Evolutionary conservation across 2,888 invertebrate genomes (phyloP), one percentile per base, ranked within the genome.

Genomic region (Linyphia triangularis): DNA sequence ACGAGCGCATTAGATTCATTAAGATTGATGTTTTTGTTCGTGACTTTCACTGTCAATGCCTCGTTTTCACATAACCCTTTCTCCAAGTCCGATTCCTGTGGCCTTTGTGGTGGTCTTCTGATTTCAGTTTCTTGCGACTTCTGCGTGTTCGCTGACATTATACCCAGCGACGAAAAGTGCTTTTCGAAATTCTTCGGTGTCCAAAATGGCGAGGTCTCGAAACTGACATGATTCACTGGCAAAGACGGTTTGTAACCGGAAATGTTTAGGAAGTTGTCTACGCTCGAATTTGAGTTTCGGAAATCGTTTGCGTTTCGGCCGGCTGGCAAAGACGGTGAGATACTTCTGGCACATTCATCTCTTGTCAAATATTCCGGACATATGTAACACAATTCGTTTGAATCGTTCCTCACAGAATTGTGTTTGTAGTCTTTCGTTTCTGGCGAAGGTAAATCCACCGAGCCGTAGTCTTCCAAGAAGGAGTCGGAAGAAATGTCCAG

Each of bases 401-500:
- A 37, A 59, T 26, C 22, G 4, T 33, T 59, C 4, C 19, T 24
- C 10, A n/a, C 28, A n/a, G 33, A 59, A 10, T 24, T 43, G 16
- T 72, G 16, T 19, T 73, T 63, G 59, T 26, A 24, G 9, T 72
- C 73, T 16, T 77, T 26, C 0, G 78, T 13, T 0, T 30, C 63
- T 43, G 85, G 61, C 10, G 63, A 30, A 22, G 78, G 28, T 13
- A 85, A 30, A 28, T 78, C 85, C 1, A 69, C 10, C 0, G 77
- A 77, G 16, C 59, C 26, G 22, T 51, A 78, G 7, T 85, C 86
- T 40, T 67, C 81, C 24, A 86, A 33, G 22, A 40, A 28, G 9
- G 86, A 86, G 24, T 61, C 81, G 5, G 72, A 63, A 24, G 69
- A 86, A n/a, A n/a, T 72, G 22, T 86, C 86, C 4, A 72, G 10